Evolutionary conservation across 2,113 vertebrate genomes (phyloP).

Genomic region (Pteruthius melanotis): DNA sequence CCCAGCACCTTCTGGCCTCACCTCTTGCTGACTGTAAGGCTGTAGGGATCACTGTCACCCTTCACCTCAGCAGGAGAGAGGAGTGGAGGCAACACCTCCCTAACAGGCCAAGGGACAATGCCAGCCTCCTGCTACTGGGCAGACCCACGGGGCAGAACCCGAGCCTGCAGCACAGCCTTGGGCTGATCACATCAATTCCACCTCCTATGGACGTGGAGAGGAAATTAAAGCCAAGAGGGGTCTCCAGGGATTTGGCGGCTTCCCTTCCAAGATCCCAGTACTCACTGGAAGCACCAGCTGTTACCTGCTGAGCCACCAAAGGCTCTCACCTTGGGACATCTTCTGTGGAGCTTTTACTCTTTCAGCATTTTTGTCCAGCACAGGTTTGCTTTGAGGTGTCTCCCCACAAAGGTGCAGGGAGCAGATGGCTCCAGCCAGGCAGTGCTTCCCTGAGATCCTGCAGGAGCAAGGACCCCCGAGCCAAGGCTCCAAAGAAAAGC

Average conservation of each 20-base stretch:
- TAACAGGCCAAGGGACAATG: neutral
- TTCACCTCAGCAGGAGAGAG: neutral
- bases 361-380: neutral
- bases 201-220: fast-evolving
- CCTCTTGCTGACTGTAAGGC: neutral
- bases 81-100: neutral
- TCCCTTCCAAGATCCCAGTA: neutral
- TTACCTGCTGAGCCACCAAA: neutral
- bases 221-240: neutral
- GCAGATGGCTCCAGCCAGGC: neutral
- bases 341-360: neutral
- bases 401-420: neutral
- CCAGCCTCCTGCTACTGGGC: neutral
- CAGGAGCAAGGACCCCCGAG: fast-evolving
- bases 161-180: neutral
- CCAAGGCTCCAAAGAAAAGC: neutral
- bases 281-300: fast-evolving
- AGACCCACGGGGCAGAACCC: fast-evolving
- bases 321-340: fast-evolving
- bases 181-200: neutral
- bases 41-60: neutral
- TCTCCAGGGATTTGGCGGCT: fast-evolving
- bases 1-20: neutral
- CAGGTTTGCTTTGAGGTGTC: neutral
- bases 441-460: neutral